These are phyloP conservation scores for Hymenochirus boettgeri DNA, from an alignment of 2,113 vertebrate genomes.

Conservation along the genomic window DNA sequence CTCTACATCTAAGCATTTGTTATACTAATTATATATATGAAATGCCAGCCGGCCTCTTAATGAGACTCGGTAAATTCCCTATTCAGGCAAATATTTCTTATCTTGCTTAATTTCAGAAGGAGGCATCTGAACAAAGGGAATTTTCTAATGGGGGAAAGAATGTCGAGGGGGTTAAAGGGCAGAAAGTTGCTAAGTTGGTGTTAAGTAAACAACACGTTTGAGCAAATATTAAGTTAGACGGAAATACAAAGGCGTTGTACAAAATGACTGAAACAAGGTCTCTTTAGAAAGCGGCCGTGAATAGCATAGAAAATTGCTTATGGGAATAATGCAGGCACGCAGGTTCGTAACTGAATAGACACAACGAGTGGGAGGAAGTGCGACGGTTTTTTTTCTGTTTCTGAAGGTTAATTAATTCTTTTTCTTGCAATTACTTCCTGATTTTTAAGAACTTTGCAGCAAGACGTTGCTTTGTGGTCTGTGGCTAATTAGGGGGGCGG, in stretches of 20 bases:
- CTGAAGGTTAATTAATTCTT: too few relatives aligned
- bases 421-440: too few relatives aligned
- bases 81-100: conserved; percentile 15
- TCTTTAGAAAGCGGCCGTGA: too few relatives aligned
- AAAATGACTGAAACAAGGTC: too few relatives aligned
- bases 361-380: too few relatives aligned
- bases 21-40: not conserved
- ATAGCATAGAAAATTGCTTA: too few relatives aligned
- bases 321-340: too few relatives aligned
- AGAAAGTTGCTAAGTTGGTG: conserved; percentile 30
- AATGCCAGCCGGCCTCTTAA: not conserved
- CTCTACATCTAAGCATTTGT: not conserved
- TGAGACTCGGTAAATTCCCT: conserved; percentile 15
- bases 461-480: too few relatives aligned
- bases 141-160: conserved; percentile 29
- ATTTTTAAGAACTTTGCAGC: too few relatives aligned
- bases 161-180: conserved; percentile 29
- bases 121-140: conserved; percentile 30
- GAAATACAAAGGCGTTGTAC: not conserved
- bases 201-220: conserved; percentile 23
- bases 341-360: too few relatives aligned
- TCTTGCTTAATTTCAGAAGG: conserved; percentile 14
- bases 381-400: too few relatives aligned
- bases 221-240: conserved; percentile 8
- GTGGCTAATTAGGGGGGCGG: too few relatives aligned